Evolutionary conservation across 53 echinoderm and acorn worm genomes (phyloP).

Genomic region (Echinometra lucunter): DNA sequence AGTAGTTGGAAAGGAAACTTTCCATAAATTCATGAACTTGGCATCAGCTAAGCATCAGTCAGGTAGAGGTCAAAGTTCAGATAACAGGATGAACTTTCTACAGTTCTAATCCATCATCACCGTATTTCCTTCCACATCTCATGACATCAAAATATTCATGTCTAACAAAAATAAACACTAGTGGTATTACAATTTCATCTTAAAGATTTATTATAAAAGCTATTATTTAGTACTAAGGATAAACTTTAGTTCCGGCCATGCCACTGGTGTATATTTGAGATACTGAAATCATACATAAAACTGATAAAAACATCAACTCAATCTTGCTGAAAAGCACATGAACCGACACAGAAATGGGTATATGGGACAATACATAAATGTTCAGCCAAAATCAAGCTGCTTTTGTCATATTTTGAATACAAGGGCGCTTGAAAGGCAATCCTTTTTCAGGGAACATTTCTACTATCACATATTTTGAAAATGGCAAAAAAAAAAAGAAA

Average conservation of each 20-base stretch:
- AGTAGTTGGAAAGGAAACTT: background rate
- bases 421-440: no score
- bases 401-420: no score
- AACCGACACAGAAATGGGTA: no score
- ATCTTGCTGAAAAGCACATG: no score
- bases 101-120: background rate
- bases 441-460: no score
- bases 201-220: background rate
- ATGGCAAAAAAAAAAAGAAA: no score
- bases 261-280: no score
- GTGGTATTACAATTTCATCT: background rate
- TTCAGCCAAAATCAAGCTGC: no score
- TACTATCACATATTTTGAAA: no score
- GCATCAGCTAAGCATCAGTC: background rate
- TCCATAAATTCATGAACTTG: background rate
- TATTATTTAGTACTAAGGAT: background rate
- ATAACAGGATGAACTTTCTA: slow-evolving; percentile 19
- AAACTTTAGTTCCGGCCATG: background rate
- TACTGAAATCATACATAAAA: no score
- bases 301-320: no score
- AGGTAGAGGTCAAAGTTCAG: background rate
- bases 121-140: background rate
- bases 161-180: background rate
- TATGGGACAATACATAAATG: no score
- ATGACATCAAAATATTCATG: background rate